phyloP scores from a whole-genome alignment of 2,888 invertebrate genomes.

The Tuberolachnus salignus region DNA sequence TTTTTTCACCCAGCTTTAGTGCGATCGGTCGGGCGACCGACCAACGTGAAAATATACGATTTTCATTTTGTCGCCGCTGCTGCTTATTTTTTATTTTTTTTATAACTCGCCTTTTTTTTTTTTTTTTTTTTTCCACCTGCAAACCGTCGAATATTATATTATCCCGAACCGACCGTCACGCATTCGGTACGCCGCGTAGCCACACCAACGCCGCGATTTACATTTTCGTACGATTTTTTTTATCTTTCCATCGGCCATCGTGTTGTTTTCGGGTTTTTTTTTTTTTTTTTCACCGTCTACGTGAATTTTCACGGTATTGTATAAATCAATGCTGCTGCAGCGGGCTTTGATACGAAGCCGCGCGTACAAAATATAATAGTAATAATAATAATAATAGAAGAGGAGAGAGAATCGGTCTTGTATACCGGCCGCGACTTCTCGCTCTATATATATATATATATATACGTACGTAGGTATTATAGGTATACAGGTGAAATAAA shows the following conservation, averaged over 20 bases:
- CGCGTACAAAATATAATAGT: slow-evolving; percentile 23
- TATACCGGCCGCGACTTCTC: too few species aligned
- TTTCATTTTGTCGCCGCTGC: too few species aligned
- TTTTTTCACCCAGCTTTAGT: too few species aligned
- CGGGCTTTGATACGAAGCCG: slow-evolving; percentile 43
- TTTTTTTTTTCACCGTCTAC: slow-evolving; percentile 16
- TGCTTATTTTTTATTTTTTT: background rate
- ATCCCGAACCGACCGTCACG: slow-evolving; percentile 9
- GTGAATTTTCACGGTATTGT: slow-evolving; percentile 49
- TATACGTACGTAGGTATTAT: background rate
- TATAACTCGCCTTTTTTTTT: background rate
- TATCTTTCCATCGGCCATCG: background rate
- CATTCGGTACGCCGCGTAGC: slow-evolving; percentile 23
- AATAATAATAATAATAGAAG: slow-evolving; percentile 33
- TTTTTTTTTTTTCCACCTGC: background rate
- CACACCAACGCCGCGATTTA: slow-evolving; percentile 22
- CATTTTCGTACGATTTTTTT: slow-evolving; percentile 42
- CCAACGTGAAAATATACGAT: too few species aligned
- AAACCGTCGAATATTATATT: slow-evolving; percentile 1
- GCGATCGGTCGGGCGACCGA: too few species aligned
- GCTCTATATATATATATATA: background rate
- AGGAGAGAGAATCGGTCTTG: slow-evolving; percentile 14
- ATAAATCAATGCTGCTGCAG: slow-evolving; percentile 1
- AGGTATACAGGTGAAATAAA: background rate
- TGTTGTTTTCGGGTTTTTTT: slow-evolving; percentile 4